Conservation (phyloP, 2,113 vertebrate species). For the Mugil cephalus region DNA sequence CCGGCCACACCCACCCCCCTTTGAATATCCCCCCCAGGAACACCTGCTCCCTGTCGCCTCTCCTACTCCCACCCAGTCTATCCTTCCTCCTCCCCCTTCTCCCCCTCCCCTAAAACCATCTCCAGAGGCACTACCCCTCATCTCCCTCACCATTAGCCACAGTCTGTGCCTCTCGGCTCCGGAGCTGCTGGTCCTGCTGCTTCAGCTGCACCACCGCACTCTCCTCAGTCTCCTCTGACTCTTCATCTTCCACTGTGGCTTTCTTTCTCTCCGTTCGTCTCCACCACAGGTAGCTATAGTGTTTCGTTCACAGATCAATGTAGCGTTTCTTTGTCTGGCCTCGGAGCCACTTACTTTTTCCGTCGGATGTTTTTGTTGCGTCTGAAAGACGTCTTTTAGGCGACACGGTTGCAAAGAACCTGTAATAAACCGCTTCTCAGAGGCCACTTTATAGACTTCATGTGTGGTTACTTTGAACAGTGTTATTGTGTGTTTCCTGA, state of each 20-base stretch:
- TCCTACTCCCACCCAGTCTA: background rate
- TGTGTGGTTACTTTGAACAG: slow-evolving; percentile 26
- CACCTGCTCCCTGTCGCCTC: slow-evolving; percentile 69
- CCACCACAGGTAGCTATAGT: slow-evolving; percentile 57
- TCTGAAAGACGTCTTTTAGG: slow-evolving; percentile 33
- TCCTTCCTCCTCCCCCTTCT: background rate
- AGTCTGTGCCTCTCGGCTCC: background rate
- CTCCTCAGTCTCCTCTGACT: background rate
- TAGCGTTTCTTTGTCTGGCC: slow-evolving; percentile 43
- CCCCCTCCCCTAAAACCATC: slow-evolving; percentile 19
- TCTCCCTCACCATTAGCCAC: slow-evolving; percentile 28
- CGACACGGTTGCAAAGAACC: background rate
- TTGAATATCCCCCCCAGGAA: slow-evolving; percentile 22
- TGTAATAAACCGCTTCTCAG: slow-evolving; percentile 16
- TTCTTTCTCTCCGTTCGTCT: background rate
- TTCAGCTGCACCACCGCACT: background rate
- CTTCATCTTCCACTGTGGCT: background rate
- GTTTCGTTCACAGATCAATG: background rate
- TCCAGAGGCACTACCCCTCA: slow-evolving; percentile 41
- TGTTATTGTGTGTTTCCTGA: background rate
- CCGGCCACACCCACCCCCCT: slow-evolving; percentile 41
- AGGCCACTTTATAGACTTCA: slow-evolving; percentile 27
- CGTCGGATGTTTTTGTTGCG: background rate
- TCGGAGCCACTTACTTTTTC: background rate
- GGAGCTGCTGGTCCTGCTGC: background rate